These are phyloP conservation scores for Thamnophis sirtalis DNA, from an alignment of 2,113 vertebrate species.

Conservation along the genomic window DNA sequence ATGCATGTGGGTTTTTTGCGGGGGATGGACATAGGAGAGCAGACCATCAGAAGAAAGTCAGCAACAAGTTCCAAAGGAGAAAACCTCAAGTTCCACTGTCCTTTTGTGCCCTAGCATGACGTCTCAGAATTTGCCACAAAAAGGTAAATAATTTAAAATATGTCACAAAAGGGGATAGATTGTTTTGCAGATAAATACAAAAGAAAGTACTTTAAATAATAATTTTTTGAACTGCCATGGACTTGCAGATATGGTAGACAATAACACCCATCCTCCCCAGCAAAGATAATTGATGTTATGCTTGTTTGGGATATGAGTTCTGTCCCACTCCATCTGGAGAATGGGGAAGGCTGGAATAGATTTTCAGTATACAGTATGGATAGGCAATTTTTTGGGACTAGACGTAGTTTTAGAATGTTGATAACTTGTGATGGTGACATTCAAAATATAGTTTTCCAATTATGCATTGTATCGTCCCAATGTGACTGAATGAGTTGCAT, in stretches of 20 bases:
- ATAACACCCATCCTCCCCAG: neutral
- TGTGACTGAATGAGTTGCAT: neutral
- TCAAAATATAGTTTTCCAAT: neutral
- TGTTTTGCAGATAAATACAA: neutral
- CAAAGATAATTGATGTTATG: neutral
- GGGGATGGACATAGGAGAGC: neutral
- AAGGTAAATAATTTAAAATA: neutral
- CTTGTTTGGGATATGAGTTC: neutral
- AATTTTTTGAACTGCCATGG: neutral
- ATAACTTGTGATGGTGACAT: neutral
- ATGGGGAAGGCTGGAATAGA: neutral
- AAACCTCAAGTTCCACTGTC: fast-evolving
- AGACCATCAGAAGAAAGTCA: too few species aligned
- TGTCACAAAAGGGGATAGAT: neutral
- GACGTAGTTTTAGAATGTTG: neutral
- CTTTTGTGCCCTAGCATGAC: fast-evolving
- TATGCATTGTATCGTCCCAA: neutral
- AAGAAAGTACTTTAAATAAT: neutral
- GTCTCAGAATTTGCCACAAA: neutral
- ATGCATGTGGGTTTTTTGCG: neutral
- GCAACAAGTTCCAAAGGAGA: neutral
- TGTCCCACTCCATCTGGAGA: neutral
- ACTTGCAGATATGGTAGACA: neutral
- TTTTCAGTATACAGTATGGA: neutral
- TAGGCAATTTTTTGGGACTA: neutral